phyloP scores from a whole-genome alignment of 2,888 invertebrate species.

The Meghimatium bilineatum region DNA sequence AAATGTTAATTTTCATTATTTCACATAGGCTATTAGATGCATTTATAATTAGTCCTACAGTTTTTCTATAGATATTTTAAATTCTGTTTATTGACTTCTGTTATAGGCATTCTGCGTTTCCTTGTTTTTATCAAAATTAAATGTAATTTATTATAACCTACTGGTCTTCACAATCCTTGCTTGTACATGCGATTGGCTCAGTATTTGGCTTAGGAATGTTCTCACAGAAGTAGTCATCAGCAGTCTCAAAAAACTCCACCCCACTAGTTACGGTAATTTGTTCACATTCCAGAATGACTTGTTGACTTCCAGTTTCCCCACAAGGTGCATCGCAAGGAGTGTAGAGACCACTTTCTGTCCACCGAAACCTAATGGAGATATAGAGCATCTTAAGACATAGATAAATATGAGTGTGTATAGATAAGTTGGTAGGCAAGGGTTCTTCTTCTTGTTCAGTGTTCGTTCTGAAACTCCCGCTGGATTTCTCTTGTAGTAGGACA shows the following conservation, averaged over 20 bases:
- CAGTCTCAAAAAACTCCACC: constrained; percentile 16
- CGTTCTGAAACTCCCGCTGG: too few species aligned
- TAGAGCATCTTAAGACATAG: too few species aligned
- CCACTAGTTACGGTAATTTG: constrained; percentile 7
- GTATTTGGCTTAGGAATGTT: constrained; percentile 11
- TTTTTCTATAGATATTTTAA: too few species aligned
- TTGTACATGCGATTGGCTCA: not conserved
- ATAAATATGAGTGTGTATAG: not conserved
- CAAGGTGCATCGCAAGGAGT: constrained; percentile 34
- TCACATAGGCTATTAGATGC: too few species aligned
- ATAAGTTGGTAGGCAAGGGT: too few species aligned
- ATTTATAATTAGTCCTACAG: too few species aligned
- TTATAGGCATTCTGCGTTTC: too few species aligned
- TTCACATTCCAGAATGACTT: constrained; percentile 32
- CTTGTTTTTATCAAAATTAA: too few species aligned
- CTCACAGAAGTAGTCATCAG: constrained; percentile 25
- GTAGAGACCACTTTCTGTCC: constrained; percentile 19
- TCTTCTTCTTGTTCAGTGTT: too few species aligned
- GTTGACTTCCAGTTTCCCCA: constrained; percentile 27
- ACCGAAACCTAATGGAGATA: not conserved
- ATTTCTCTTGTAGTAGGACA: too few species aligned
- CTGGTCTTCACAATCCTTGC: constrained; percentile 30
- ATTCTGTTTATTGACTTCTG: too few species aligned
- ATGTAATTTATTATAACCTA: constrained; percentile 7
- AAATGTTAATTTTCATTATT: too few species aligned